Percentiles rank a stretch among this genome's conserved stretches.
phyloP scores from a whole-genome alignment of 2,888 invertebrate genomes.

The Microchrysa polita region DNA sequence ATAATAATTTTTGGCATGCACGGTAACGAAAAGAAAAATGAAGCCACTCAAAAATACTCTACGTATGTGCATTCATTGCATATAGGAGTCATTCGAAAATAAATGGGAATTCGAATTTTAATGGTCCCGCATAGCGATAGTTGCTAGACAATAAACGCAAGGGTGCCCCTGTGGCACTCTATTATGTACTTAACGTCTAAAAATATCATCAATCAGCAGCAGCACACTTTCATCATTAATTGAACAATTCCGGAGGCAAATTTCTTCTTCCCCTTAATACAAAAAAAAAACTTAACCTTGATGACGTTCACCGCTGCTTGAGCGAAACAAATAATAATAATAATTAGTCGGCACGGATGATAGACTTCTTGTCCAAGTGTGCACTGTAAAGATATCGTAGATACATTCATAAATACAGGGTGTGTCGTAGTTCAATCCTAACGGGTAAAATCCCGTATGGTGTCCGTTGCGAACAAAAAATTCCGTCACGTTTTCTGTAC shows the following conservation, averaged over 20 bases:
- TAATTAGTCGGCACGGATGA: background rate
- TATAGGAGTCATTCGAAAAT: slow-evolving; percentile 1
- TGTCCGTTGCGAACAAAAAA: no score
- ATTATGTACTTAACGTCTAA: slow-evolving; percentile 26
- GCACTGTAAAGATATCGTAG: no score
- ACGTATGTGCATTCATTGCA: background rate
- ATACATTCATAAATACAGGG: no score
- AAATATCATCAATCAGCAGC: slow-evolving; percentile 31
- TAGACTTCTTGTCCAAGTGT: slow-evolving; percentile 13
- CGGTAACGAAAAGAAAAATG: slow-evolving; percentile 14
- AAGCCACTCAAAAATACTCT: background rate
- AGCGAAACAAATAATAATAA: no score
- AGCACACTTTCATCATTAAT: slow-evolving; percentile 35
- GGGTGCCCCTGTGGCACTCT: background rate
- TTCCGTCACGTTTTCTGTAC: no score
- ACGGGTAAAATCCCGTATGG: no score
- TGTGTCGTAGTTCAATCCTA: no score
- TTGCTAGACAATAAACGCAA: no score
- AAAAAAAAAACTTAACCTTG: slow-evolving; percentile 43
- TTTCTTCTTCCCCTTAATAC: slow-evolving; percentile 19
- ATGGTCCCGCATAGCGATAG: slow-evolving; percentile 16
- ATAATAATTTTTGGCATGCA: background rate
- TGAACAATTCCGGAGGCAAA: slow-evolving; percentile 37
- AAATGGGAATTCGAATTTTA: slow-evolving; percentile 6
- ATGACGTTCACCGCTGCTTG: slow-evolving; percentile 4